phyloP scores from a whole-genome alignment of 2,113 vertebrate genomes.

The Solea solea region DNA sequence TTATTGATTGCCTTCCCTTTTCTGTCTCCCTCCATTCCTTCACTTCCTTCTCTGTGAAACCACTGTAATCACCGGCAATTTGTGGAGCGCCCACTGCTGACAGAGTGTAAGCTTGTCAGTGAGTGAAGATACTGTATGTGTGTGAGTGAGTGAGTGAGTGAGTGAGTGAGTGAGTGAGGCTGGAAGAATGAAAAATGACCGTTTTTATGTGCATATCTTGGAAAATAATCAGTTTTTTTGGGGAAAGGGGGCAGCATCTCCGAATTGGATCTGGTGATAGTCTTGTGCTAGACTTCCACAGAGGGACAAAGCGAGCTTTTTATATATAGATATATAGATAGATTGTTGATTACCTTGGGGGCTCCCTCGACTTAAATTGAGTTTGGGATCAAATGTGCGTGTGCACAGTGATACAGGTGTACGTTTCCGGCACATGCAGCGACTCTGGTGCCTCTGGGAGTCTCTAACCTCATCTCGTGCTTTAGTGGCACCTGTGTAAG shows the following conservation, averaged over 20 bases:
- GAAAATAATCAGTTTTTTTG: neutral
- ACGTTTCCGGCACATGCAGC: too few species aligned
- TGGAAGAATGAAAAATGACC: neutral
- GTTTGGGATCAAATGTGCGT: neutral
- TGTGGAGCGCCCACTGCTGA: conserved; percentile 61
- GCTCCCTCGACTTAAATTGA: conserved; percentile 45
- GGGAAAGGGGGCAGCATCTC: neutral
- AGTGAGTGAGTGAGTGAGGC: neutral
- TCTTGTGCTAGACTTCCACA: neutral
- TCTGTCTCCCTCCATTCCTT: conserved; percentile 19
- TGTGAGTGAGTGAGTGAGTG: neutral
- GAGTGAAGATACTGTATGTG: conserved; percentile 8
- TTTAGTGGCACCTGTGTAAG: neutral
- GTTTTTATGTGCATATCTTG: conserved; percentile 30
- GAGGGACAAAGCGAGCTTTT: conserved; percentile 21
- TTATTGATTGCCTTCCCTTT: conserved; percentile 70
- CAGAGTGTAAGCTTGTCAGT: conserved; percentile 26
- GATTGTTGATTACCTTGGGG: conserved; percentile 36
- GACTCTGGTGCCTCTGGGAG: too few species aligned
- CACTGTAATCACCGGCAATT: conserved; percentile 75
- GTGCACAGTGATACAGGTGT: too few species aligned
- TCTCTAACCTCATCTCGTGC: neutral
- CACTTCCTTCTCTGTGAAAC: conserved; percentile 35
- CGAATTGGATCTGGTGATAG: neutral
- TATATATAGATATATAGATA: neutral